Evolutionary conservation across 2,888 invertebrate genomes (phyloP).

Genomic region (Drosophila pseudotalamancana): DNA sequence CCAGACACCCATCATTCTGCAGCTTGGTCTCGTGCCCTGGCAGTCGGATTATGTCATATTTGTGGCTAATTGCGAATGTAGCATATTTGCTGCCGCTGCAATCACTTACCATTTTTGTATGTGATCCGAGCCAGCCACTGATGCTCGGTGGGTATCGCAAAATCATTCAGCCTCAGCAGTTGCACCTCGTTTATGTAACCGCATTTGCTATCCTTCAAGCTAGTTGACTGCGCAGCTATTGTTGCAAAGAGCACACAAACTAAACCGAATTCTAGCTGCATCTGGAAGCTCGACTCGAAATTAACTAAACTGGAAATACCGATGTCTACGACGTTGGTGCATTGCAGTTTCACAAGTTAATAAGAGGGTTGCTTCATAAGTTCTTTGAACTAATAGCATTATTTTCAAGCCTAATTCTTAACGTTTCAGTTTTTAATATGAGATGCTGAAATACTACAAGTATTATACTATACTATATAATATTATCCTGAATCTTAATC

Average conservation of each 20-base stretch:
- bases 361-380: constrained; percentile 24
- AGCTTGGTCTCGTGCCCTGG: constrained; percentile 49
- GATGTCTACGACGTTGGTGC: constrained; percentile 3
- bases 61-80: too few relatives aligned
- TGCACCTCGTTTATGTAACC: constrained; percentile 31
- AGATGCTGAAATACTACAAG: too few relatives aligned
- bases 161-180: constrained; percentile 21
- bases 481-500: too few relatives aligned
- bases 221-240: constrained; percentile 10
- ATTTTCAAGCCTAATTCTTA: too few relatives aligned
- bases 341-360: constrained; percentile 1
- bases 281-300: constrained; percentile 35
- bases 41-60: neutral
- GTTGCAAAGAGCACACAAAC: constrained; percentile 23
- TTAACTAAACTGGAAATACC: constrained; percentile 46
- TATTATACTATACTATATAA: too few relatives aligned
- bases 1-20: constrained; percentile 43
- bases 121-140: constrained; percentile 61
- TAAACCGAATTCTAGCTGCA: constrained; percentile 40
- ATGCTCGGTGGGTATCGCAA: constrained; percentile 58
- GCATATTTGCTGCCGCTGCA: too few relatives aligned
- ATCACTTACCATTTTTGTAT: constrained; percentile 44
- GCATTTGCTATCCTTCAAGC: constrained; percentile 34
- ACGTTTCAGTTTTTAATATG: too few relatives aligned
- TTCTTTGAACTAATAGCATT: too few relatives aligned